These are phyloP conservation scores for Caenorhabditis virilis DNA, from an alignment of 2,888 invertebrate genomes.

Conservation along the genomic window DNA sequence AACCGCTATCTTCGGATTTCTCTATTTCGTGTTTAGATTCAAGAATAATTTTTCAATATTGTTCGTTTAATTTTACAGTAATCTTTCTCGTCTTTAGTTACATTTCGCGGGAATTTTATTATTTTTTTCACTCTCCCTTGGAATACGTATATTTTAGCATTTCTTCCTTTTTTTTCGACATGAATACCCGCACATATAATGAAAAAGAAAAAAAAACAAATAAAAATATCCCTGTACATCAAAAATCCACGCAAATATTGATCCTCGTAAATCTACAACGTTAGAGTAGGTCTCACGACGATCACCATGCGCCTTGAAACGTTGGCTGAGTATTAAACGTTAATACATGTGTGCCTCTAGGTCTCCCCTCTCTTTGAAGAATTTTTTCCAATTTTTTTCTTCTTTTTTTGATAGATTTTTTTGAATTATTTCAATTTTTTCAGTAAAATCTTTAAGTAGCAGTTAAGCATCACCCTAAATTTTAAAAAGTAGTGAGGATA, in stretches of 20 bases:
- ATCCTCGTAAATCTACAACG: conserved; percentile 29
- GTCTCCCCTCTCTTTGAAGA: conserved; percentile 1
- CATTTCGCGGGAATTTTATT: too few relatives aligned
- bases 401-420: conserved; percentile 1
- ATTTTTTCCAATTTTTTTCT: conserved; percentile 26
- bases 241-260: conserved; percentile 13
- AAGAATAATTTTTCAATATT: not conserved
- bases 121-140: too few relatives aligned
- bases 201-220: not conserved
- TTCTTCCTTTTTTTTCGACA: too few relatives aligned
- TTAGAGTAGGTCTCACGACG: conserved; percentile 15
- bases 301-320: conserved; percentile 4
- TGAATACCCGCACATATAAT: not conserved
- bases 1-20: too few relatives aligned
- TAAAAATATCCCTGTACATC: not conserved
- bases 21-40: too few relatives aligned
- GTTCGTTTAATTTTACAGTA: too few relatives aligned
- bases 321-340: conserved; percentile 39
- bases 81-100: too few relatives aligned
- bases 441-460: not conserved
- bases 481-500: too few relatives aligned
- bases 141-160: too few relatives aligned
- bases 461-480: too few relatives aligned
- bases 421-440: not conserved
- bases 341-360: conserved; percentile 20